Percentiles rank a stretch among this genome's conserved stretches.
phyloP scores from a whole-genome alignment of 2,888 invertebrate species.

The Pterostichus madidus region DNA sequence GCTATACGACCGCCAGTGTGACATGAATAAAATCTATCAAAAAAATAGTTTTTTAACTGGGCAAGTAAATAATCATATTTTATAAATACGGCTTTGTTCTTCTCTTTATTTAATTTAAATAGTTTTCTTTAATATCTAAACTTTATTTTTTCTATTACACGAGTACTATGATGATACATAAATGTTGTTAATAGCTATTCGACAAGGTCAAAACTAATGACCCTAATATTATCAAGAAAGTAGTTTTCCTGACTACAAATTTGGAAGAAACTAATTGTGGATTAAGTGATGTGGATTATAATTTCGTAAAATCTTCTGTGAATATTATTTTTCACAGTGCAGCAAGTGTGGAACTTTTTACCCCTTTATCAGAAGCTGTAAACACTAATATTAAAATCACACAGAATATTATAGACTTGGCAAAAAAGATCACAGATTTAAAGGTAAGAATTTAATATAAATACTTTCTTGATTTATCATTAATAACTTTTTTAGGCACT shows the following conservation, averaged over 20 bases:
- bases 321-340: constrained; percentile 46
- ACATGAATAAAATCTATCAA: too few relatives aligned
- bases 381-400: constrained; percentile 1
- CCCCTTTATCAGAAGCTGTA: not conserved
- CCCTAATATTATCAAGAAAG: not conserved
- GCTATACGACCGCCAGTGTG: too few relatives aligned
- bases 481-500: not conserved
- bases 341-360: not conserved
- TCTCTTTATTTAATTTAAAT: too few relatives aligned
- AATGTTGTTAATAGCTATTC: not conserved
- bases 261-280: not conserved
- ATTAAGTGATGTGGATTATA: not conserved
- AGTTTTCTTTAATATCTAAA: too few relatives aligned
- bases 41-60: too few relatives aligned
- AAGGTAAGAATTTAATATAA: too few relatives aligned
- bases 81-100: too few relatives aligned
- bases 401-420: not conserved
- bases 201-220: not conserved
- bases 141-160: too few relatives aligned
- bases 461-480: too few relatives aligned
- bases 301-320: not conserved
- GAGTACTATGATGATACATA: too few relatives aligned
- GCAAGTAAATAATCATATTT: too few relatives aligned
- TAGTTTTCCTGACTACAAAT: not conserved
- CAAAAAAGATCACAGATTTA: not conserved